These are phyloP conservation scores for Coelopa pilipes DNA, from an alignment of 2,888 invertebrate species.

Conservation along the genomic window DNA sequence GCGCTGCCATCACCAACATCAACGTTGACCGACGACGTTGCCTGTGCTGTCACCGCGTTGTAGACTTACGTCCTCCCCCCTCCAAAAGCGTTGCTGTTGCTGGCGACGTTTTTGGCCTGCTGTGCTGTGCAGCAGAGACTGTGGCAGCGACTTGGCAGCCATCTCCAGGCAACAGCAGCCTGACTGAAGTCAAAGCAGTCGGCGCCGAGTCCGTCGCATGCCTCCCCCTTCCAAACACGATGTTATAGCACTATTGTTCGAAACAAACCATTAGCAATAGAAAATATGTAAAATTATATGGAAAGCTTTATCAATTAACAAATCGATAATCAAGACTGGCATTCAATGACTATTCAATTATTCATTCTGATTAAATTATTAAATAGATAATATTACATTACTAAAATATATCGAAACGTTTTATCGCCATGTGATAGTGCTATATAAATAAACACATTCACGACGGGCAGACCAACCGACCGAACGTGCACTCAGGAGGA, in stretches of 20 bases:
- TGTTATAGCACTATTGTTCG: neutral
- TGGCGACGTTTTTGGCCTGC: constrained; percentile 37
- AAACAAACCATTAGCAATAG: too few species aligned
- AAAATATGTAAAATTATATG: too few species aligned
- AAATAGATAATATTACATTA: neutral
- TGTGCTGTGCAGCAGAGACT: neutral
- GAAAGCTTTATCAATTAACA: neutral
- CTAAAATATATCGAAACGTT: constrained; percentile 11
- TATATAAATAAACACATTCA: constrained; percentile 41
- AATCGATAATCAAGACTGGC: neutral
- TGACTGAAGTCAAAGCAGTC: constrained; percentile 26
- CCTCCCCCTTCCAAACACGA: neutral
- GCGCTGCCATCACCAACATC: too few species aligned
- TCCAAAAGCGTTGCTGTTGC: constrained; percentile 48
- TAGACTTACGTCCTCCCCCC: constrained; percentile 41
- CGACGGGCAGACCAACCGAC: constrained; percentile 14
- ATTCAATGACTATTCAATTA: too few species aligned
- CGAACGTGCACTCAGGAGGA: constrained; percentile 21
- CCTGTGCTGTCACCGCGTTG: too few species aligned
- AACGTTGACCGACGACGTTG: too few species aligned
- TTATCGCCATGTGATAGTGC: constrained; percentile 27
- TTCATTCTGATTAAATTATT: neutral
- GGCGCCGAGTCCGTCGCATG: neutral
- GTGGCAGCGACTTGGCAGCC: constrained; percentile 29
- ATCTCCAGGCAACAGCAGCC: constrained; percentile 50